A percentile compares a stretch with the other conserved stretches of the same genome.
Conservation (phyloP, 2,888 invertebrate genomes). For the Celastrina argiolus region DNA sequence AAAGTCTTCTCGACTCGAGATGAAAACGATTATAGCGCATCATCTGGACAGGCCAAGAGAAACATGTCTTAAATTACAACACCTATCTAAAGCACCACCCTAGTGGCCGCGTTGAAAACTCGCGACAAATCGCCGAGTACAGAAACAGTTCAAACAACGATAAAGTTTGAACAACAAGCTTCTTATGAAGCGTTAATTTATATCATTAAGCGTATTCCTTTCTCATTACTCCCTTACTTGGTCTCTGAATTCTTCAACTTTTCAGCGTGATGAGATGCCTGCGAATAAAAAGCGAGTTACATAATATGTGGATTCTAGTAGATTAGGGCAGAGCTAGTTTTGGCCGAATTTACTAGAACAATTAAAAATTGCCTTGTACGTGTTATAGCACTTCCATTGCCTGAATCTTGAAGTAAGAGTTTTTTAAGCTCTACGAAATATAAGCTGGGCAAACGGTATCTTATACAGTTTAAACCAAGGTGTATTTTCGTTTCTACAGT, state of each 20-base stretch:
- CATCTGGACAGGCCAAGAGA: neutral
- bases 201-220: slow-evolving; percentile 22
- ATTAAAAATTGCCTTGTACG: no score
- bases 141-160: neutral
- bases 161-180: neutral
- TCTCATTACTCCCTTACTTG: slow-evolving; percentile 31
- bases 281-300: slow-evolving; percentile 33
- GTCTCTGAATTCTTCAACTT: slow-evolving; percentile 35
- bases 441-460: neutral
- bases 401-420: no score
- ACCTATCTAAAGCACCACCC: neutral
- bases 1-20: neutral
- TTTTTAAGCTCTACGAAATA: neutral
- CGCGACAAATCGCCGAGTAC: neutral
- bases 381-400: no score
- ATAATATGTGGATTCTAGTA: no score
- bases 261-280: slow-evolving; percentile 50
- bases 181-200: neutral
- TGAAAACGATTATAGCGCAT: neutral
- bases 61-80: slow-evolving; percentile 1
- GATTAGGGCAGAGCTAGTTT: no score
- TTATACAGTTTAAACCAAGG: no score
- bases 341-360: no score
- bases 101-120: neutral
- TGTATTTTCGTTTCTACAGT: no score